Conservation (phyloP, 2,113 vertebrate genomes). For the Hydrochoerus hydrochaeris region DNA sequence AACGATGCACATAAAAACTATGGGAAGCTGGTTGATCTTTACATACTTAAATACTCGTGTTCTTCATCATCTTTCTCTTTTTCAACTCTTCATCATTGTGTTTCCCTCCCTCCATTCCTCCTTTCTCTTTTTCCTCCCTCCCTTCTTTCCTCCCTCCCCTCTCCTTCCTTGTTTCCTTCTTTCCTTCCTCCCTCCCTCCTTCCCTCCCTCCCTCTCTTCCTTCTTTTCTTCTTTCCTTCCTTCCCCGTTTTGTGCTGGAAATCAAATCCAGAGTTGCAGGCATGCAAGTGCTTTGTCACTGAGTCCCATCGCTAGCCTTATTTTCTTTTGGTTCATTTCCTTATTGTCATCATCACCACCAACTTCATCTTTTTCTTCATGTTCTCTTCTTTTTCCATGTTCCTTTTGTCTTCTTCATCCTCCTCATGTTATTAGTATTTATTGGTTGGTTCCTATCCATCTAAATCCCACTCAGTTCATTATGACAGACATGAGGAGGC, state of each 20-base stretch:
- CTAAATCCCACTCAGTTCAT: not conserved
- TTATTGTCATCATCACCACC: not conserved
- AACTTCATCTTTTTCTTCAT: not conserved
- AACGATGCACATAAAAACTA: not conserved
- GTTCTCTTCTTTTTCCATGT: not conserved
- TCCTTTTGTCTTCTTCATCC: not conserved
- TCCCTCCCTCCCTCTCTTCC: not conserved
- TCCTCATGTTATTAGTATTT: conserved; percentile 1
- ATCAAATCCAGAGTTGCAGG: not conserved
- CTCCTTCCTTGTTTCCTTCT: too few species aligned
- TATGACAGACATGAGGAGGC: not conserved
- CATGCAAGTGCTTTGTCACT: not conserved
- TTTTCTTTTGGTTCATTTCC: not conserved
- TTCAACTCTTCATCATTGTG: not conserved
- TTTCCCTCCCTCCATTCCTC: not conserved
- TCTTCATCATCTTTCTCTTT: not conserved
- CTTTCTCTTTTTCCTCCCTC: not conserved
- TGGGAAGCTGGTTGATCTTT: not conserved
- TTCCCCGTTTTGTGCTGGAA: not conserved
- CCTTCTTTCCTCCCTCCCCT: not conserved
- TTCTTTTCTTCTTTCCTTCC: too few species aligned
- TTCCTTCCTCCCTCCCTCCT: not conserved
- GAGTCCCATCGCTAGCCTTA: not conserved
- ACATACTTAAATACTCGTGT: not conserved
- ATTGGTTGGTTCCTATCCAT: not conserved